Base-by-base conservation (phyloP, 2,888 invertebrate genomes). In the Crocallis elinguaria region DNA sequence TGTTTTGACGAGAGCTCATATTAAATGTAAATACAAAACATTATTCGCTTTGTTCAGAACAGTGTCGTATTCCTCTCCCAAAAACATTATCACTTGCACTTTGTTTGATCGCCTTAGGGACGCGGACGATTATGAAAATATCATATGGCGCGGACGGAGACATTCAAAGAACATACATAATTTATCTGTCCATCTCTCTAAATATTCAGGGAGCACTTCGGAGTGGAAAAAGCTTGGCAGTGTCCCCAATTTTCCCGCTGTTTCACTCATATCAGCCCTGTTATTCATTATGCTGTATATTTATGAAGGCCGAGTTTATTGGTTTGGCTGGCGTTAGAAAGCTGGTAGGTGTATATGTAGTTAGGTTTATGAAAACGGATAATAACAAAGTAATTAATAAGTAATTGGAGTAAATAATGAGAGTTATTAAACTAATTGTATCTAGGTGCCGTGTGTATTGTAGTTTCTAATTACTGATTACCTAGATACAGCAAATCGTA, bases 121-220 rank as follows among this genome's bases (percentile, higher is more conserved):
- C 37, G 49, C 19, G 19, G 17, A 46, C 52, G 48, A 55, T 52
- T 67, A 67, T 67, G 62, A 67, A 66, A 56, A 65, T 63, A 62
- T 57, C 55, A 59, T 48, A 50, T 52, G 55, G 35, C 49, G 46
- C 48, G 56, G 54, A 52, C 61, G 59, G 53, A 51, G 61, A 58
- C 61, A 67, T 70, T 69, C 56, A 69, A 62, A 67, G 62, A 51
- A 64, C 60, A 61, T 69, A 63, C 62, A 73, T 72, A 72, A 71
- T 73, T 69, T 64, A 73, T 62, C 52, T 60, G 67, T 64, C 60
- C 60, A 68, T 67, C 64, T 64, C 61, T 64, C 64, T 67, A 65
- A 60, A 60, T 67, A 72, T 71, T 69, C 71, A 71, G 60, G 39
- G 57, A 61, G 64, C 67, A 64, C 64, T 66, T 61, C 57, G 55